Evolutionary conservation across 1,140 invertebrate species (phyloP).

Genomic region (Agrilus planipennis): DNA sequence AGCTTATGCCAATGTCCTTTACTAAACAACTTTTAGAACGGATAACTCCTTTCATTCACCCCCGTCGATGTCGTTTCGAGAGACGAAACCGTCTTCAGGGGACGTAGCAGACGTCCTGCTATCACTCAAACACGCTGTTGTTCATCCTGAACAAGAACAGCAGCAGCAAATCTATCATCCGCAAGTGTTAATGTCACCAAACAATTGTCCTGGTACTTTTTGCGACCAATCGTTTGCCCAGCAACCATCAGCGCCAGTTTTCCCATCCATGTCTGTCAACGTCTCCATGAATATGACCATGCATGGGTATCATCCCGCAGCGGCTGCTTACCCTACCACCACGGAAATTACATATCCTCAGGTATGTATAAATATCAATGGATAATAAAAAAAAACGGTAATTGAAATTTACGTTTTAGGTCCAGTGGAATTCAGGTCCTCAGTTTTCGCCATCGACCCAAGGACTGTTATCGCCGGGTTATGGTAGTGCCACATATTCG

Average conservation of each 20-base stretch:
- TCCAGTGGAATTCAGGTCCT: conserved; percentile 48
- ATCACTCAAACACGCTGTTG: conserved; percentile 76
- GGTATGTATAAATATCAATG: conserved; percentile 31
- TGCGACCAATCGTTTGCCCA: conserved; percentile 29
- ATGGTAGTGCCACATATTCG: conserved; percentile 56
- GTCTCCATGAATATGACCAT: conserved; percentile 98
- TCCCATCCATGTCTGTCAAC: conserved; percentile 88
- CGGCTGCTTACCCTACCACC: conserved; percentile 41
- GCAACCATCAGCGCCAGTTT: conserved; percentile 47
- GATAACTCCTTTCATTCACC: conserved; percentile 19
- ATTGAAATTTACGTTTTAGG: conserved; percentile 29
- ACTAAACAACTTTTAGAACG: conserved; percentile 19
- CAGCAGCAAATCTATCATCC: conserved; percentile 27
- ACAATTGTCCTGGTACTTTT: conserved; percentile 19
- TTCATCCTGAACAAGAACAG: conserved; percentile 51
- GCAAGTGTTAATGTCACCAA: conserved; percentile 26
- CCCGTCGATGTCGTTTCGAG: conserved; percentile 19
- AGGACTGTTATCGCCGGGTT: conserved; percentile 47
- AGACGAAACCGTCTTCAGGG: conserved; percentile 23
- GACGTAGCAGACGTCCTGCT: conserved; percentile 74
- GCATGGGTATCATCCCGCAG: conserved; percentile 64
- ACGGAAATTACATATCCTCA: conserved; percentile 45
- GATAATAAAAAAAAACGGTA: not conserved
- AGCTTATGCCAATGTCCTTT: too few species aligned
- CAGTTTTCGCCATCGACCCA: conserved; percentile 43